Percentiles rank a stretch among this genome's conserved stretches.
Evolutionary conservation across 2,113 vertebrate genomes (phyloP).

Genomic region (Taurulus bubalis): DNA sequence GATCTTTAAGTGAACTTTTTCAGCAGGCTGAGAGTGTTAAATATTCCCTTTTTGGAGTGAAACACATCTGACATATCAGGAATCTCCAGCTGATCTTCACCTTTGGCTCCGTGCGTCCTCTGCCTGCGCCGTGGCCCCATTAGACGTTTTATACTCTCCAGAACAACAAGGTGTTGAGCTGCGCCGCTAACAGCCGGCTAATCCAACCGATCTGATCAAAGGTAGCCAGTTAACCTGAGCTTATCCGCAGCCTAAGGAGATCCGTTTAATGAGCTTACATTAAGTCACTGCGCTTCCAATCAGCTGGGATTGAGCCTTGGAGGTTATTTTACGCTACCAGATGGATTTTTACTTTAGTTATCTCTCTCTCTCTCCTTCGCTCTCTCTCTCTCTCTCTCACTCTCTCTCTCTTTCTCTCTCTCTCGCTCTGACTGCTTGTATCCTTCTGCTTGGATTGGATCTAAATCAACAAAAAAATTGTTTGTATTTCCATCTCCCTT

Average conservation of each 20-base stretch:
- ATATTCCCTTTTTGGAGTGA: neutral
- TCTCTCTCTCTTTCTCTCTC: neutral
- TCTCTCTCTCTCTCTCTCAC: neutral
- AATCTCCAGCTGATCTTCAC: neutral
- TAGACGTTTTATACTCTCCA: constrained; percentile 24
- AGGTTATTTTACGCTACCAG: constrained; percentile 12
- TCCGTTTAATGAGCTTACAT: constrained; percentile 77
- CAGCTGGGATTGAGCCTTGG: neutral
- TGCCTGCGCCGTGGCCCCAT: neutral
- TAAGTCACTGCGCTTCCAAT: constrained; percentile 51
- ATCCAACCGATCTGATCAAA: constrained; percentile 78
- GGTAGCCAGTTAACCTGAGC: constrained; percentile 74
- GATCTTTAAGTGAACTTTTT: neutral
- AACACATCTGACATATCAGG: neutral
- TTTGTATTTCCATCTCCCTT: neutral
- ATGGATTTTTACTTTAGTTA: neutral
- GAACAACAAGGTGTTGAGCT: constrained; percentile 49
- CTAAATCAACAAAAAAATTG: neutral
- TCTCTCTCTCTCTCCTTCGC: neutral
- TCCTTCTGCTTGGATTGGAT: neutral
- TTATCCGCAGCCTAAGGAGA: constrained; percentile 72
- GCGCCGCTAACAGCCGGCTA: constrained; percentile 61
- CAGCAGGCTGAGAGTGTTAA: neutral
- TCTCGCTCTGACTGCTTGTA: neutral
- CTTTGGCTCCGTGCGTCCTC: neutral